Evolutionary conservation across 1,140 invertebrate species (phyloP), one percentile per base, ranked within the genome.

Genomic region (Drosophila truncata): DNA sequence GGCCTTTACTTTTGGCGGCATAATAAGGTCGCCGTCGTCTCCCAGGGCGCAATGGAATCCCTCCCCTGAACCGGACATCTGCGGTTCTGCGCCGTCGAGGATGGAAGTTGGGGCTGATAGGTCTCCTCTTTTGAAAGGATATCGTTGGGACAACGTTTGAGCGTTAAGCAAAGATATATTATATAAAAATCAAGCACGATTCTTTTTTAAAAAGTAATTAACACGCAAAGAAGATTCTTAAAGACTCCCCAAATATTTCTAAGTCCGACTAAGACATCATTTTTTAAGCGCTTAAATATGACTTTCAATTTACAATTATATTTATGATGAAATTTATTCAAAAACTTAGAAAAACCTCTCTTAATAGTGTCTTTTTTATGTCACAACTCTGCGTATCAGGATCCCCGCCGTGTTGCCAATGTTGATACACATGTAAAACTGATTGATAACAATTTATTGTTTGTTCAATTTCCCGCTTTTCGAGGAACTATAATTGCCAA

Each of bases 1-100:
- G 79, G 62, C 59, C 77, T 54, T 55, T 47, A 78, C 69, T 73
- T 73, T 52, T 46, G 41, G 50, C 76, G 39, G 69, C 63, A 66
- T 88, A 88, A 87, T 88, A 81, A 87, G 84, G 50, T 66, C 61
- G 18, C 33, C 41, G 46, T 29, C 50, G 50, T 25, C 55, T 61
- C 54, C 52, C 29, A 50, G 25, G 33, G 39, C 14, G 46, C 23
- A 23, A 1, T n/a, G 60, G 50, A 67, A 57, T 69, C 49, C 20
- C 14, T 29, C 29, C 31, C 27, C 33, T 27, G 27, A 44, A 37
- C 67, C 46, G 61, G 72, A 54, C 71, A 77, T 67, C 54, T 67
- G 74, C 14, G 72, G 72, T 77, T 20, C 50, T 16, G 33, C 18
- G 18, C 9, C 39, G 23, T 13, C 25, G 27, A 1, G 2, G 13